Evolutionary conservation across 2,113 vertebrate species (phyloP).

Genomic region (Hiodon alosoides): DNA sequence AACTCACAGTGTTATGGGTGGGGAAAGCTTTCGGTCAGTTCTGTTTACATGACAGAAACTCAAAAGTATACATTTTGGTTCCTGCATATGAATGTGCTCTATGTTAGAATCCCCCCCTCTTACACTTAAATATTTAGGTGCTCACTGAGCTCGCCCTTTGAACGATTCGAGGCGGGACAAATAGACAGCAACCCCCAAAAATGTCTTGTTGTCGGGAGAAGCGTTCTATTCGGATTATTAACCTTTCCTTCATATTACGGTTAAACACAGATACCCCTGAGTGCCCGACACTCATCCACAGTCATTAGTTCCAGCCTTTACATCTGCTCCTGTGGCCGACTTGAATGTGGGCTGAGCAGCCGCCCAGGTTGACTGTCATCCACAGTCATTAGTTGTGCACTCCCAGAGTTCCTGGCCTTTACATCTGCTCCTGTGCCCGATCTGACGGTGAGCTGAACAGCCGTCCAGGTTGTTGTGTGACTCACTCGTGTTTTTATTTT

Average conservation of each 20-base stretch:
- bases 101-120: not conserved
- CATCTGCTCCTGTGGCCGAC: too few relatives aligned
- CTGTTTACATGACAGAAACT: not conserved
- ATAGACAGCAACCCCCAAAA: not conserved
- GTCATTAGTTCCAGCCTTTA: too few relatives aligned
- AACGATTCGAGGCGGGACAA: not conserved
- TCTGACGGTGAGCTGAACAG: not conserved
- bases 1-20: not conserved
- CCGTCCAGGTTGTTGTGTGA: not conserved
- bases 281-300: too few relatives aligned
- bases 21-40: slow-evolving; percentile 5
- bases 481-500: too few relatives aligned
- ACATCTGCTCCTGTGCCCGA: too few relatives aligned
- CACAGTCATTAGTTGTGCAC: too few relatives aligned
- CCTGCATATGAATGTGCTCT: not conserved
- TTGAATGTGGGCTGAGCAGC: too few relatives aligned
- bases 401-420: too few relatives aligned
- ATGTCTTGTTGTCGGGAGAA: not conserved
- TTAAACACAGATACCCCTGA: too few relatives aligned
- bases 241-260: not conserved
- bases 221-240: not conserved
- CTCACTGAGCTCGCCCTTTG: not conserved
- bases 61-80: not conserved
- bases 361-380: too few relatives aligned
- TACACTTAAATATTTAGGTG: slow-evolving; percentile 4